Evolutionary conservation across 2,113 vertebrate genomes (phyloP).

Genomic region (Arenaria interpres): DNA sequence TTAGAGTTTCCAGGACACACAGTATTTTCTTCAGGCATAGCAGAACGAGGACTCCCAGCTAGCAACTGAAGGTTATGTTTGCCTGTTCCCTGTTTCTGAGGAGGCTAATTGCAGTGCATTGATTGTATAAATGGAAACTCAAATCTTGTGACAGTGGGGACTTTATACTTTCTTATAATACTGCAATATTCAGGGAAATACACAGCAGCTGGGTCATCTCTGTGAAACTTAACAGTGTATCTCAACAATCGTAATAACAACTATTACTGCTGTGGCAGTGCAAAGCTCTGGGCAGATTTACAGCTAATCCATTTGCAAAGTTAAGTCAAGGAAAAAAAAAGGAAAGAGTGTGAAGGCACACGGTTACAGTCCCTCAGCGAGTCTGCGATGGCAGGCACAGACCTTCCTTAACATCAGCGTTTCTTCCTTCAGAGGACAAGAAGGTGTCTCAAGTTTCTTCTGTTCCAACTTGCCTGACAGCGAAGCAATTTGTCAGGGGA

Average conservation of each 20-base stretch:
- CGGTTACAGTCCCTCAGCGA: not conserved
- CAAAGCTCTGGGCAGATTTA: not conserved
- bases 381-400: not conserved
- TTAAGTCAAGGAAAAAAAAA: not conserved
- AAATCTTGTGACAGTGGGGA: not conserved
- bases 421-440: not conserved
- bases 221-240: not conserved
- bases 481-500: not conserved
- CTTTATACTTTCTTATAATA: not conserved
- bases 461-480: not conserved
- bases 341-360: not conserved
- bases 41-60: not conserved
- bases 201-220: not conserved
- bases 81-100: not conserved
- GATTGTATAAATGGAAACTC: not conserved
- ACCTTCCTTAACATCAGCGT: not conserved
- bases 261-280: not conserved
- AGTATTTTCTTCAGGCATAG: not conserved
- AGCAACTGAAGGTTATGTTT: not conserved
- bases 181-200: not conserved
- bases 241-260: not conserved
- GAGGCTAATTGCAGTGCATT: not conserved
- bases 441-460: not conserved
- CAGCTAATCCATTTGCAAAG: not conserved
- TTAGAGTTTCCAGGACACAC: not conserved